Base-by-base conservation (phyloP, 64 coral and sea anemone genomes). In the Catalaphyllia jardinei region DNA sequence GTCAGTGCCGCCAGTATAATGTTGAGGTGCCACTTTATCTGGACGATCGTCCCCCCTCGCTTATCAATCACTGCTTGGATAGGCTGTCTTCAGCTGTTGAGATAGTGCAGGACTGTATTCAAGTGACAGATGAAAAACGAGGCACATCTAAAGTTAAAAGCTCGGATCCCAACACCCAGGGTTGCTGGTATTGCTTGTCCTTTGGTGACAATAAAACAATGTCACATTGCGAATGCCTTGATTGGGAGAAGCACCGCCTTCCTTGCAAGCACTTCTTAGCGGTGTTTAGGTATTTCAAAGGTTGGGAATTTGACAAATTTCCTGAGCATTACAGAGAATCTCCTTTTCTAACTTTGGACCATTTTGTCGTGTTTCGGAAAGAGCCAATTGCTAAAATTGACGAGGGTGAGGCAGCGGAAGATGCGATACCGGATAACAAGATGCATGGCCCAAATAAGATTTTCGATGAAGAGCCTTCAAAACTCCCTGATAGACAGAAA, bases 201-300 rank as follows among this genome's bases (percentile, higher is more conserved):
- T 77, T 77, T 51, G 42, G 75, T 52, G 75, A 77, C 75, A 0
- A 11, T 77, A 42, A 4, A 77, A 77, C 35, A 77, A 52, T 77
- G 38, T 42, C 75, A 77, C 31, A 77, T 77, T 50, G 75, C 11
- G 75, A 77, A 51, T 77, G 75, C 42, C 3, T 18, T 51, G 75
- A 77, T 49, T 77, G 75, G 75, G 75, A 77, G 22, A 77, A 77
- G 75, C 15, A 77, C 75, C 16, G 19, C 22, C 35, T 77, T 77
- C 75, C 75, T 46, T 77, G 75, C 38, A 42, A 77, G 75, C 38
- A 77, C 22, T 77, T 77, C 22, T 18, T 77, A 20, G 75, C 75
- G 0, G 75, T 77, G 22, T 77, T 77, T 51, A 62, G 20, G 15
- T 18, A 62, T 62, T 62, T 7, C 60, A 62, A 62, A 62, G 60